A percentile compares a stretch with the other conserved stretches of the same genome.
Conservation (phyloP, 2,797 vertebrate species). For the Phoxinus dragarum region DNA sequence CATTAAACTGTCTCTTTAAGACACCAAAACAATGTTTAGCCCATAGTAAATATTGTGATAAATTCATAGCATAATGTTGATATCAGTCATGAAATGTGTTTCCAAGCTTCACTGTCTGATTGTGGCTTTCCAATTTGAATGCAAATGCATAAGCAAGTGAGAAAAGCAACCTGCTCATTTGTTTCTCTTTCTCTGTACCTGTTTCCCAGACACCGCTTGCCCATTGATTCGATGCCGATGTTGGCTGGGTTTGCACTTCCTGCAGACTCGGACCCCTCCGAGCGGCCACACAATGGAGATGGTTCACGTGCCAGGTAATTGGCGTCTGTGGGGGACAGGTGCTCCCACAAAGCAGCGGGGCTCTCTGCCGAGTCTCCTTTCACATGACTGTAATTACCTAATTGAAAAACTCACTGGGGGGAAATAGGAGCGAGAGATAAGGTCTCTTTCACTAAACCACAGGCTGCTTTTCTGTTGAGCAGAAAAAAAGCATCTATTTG, state of each 20-base stretch:
- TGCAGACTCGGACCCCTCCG: slow-evolving; percentile 26
- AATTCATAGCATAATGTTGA: background rate
- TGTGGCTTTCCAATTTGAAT: slow-evolving; percentile 5
- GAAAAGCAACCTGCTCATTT: slow-evolving; percentile 2
- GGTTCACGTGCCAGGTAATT: slow-evolving; percentile 76
- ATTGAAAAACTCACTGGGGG: slow-evolving; percentile 76
- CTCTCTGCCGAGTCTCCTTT: slow-evolving; percentile 74
- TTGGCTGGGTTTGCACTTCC: slow-evolving; percentile 34
- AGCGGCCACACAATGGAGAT: slow-evolving; percentile 69
- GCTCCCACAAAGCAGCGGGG: slow-evolving; percentile 73
- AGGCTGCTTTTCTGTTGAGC: slow-evolving; percentile 31
- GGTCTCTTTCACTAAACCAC: slow-evolving; percentile 36
- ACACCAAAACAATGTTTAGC: background rate
- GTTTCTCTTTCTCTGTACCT: slow-evolving; percentile 21
- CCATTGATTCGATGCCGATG: slow-evolving; percentile 27
- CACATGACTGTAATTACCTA: slow-evolving; percentile 79
- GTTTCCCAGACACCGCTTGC: slow-evolving; percentile 28
- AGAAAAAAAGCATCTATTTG: slow-evolving; percentile 32
- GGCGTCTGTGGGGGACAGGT: slow-evolving; percentile 76
- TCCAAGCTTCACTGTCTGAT: background rate
- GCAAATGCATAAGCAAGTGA: slow-evolving; percentile 29
- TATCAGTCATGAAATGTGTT: background rate
- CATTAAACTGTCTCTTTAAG: background rate
- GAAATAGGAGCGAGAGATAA: slow-evolving; percentile 56
- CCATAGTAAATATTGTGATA: background rate